Evolutionary conservation across 64 coral and sea anemone genomes (phyloP).

Genomic region (Anthopleura sola): DNA sequence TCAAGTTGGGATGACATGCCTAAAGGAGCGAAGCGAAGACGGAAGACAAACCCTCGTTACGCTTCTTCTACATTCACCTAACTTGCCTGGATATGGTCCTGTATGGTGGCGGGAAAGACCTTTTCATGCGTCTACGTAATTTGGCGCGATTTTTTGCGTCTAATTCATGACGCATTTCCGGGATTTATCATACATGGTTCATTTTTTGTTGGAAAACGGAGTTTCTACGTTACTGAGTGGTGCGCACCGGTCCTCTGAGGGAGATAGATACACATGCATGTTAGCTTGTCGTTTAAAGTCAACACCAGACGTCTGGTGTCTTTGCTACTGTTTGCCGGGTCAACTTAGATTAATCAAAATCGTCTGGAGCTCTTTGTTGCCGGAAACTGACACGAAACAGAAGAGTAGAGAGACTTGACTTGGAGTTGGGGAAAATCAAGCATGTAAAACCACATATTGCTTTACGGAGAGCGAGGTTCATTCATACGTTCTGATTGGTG

Average conservation of each 20-base stretch:
- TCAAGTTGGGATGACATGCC: conserved; percentile 64
- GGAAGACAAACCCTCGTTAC: conserved; percentile 42
- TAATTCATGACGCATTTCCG: background rate
- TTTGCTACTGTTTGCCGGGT: too few relatives aligned
- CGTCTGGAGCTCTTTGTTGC: too few relatives aligned
- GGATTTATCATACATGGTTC: background rate
- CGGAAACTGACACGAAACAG: too few relatives aligned
- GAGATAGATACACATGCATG: background rate
- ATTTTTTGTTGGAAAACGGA: background rate
- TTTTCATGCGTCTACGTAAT: background rate
- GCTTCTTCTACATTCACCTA: background rate
- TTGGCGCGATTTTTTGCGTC: background rate
- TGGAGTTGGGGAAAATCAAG: too few relatives aligned
- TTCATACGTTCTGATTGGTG: too few relatives aligned
- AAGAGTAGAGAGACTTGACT: too few relatives aligned
- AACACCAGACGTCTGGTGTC: background rate
- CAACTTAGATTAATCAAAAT: too few relatives aligned
- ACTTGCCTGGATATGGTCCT: background rate
- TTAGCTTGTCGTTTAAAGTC: background rate
- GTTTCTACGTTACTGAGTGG: background rate
- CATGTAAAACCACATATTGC: too few relatives aligned
- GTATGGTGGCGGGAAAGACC: background rate
- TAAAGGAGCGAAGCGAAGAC: conserved; percentile 36
- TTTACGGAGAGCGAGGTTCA: too few relatives aligned
- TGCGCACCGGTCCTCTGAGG: background rate